phyloP scores from a whole-genome alignment of 2,113 vertebrate species.

The Thryonomys swinderianus region DNA sequence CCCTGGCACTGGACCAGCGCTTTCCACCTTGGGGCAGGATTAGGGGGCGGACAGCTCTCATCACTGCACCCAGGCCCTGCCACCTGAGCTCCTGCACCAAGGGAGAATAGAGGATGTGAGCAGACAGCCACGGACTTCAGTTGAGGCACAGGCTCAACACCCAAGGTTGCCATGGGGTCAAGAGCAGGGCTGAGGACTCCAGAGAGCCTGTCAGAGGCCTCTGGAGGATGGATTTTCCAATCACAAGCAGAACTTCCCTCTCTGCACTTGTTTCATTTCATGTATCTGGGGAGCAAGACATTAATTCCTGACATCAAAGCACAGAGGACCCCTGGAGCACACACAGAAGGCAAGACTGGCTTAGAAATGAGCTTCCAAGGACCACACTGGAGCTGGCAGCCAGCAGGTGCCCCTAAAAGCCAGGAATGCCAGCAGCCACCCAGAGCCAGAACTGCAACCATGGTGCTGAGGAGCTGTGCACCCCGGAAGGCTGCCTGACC shows the following conservation, averaged over 20 bases:
- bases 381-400: rapidly evolving
- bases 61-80: background rate
- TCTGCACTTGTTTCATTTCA: conserved; percentile 8
- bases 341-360: background rate
- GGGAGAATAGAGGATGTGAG: background rate
- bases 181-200: background rate
- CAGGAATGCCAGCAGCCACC: background rate
- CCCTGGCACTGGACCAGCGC: background rate
- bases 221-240: conserved; percentile 16
- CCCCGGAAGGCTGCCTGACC: background rate
- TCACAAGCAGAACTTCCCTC: background rate
- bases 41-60: background rate
- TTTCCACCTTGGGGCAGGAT: background rate
- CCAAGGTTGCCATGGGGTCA: background rate
- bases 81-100: background rate
- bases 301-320: background rate
- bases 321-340: background rate
- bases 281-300: conserved; percentile 34
- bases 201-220: background rate
- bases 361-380: background rate
- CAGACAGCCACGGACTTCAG: background rate
- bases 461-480: background rate
- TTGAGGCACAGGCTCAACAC: background rate
- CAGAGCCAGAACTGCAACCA: rapidly evolving
- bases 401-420: background rate